Conservation (phyloP, 2,888 invertebrate genomes). For the Caenorhabditis doughertyi region DNA sequence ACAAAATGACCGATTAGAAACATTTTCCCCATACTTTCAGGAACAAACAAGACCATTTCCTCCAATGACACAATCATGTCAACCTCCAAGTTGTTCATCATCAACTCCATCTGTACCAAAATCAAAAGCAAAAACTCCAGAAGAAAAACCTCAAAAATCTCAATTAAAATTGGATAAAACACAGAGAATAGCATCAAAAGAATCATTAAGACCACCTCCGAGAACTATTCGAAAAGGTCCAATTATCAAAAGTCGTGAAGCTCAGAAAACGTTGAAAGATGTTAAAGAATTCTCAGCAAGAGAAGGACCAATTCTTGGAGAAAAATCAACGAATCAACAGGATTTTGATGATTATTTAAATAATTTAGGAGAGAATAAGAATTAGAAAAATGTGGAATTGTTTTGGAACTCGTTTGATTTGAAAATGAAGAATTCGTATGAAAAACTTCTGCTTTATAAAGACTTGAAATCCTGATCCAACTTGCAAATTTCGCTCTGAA, state of each 20-base stretch:
- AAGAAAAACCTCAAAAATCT: neutral
- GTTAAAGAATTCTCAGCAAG: slow-evolving; percentile 38
- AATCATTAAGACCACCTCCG: slow-evolving; percentile 22
- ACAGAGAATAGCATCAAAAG: slow-evolving; percentile 8
- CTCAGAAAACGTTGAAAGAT: slow-evolving; percentile 43
- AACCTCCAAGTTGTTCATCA: neutral
- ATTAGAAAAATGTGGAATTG: neutral
- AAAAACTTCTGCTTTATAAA: too few species aligned
- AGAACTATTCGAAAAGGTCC: slow-evolving; percentile 13
- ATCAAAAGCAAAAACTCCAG: slow-evolving; percentile 17
- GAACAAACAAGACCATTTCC: neutral
- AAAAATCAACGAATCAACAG: slow-evolving; percentile 27
- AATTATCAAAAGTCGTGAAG: neutral
- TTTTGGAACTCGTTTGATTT: slow-evolving; percentile 1
- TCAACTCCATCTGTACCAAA: slow-evolving; percentile 17
- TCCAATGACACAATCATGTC: neutral
- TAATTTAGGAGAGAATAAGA: slow-evolving; percentile 44
- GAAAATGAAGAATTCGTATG: neutral
- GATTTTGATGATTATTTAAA: slow-evolving; percentile 51
- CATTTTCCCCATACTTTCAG: neutral
- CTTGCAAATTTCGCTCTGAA: too few species aligned
- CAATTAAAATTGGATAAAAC: slow-evolving; percentile 9
- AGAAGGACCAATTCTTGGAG: slow-evolving; percentile 2
- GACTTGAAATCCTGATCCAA: too few species aligned
- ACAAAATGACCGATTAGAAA: too few species aligned